Evolutionary conservation across 2,113 vertebrate genomes (phyloP), one percentile per base, ranked within the genome.

Genomic region (Peromyscus maniculatus): DNA sequence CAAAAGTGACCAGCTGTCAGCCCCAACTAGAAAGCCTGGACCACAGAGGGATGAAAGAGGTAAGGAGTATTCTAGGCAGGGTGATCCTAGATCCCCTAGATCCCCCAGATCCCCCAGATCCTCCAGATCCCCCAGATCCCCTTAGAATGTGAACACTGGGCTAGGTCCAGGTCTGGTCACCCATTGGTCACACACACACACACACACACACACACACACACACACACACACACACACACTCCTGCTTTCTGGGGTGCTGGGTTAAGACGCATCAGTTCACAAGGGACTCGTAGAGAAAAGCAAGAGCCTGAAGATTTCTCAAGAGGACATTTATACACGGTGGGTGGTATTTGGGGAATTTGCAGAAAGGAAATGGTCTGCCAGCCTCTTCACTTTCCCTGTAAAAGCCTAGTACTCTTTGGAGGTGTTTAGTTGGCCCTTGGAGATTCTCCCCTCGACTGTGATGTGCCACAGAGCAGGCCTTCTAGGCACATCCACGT

Each of bases 31-130:
- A 90, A 89, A 33, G 4, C 77, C 62, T 7, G 80, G n/a, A 92
- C 66, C 12, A 2, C 0, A 15, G 0, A n/a, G 2, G 5, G 10
- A 0, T 0, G 26, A 2, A 3, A 1, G 1, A 64, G 5, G 49
- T 33, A n/a, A 77, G 31, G 12, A 26, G 33, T 7, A 36, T 24
- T 80, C 62, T 87, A 78, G 43, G 6, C 39, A 10, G 59, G 31
- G 62, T 31, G 39, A 33, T 59, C 39, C 82, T n/a, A 57, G 31
- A 31, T 43, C 67, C 67, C 67, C 17, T 15, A 55, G 52, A 13
- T 55, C 12, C 49, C 9, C 49, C 49, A 52, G 49, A 52, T 52
- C 43, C 43, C 43, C 46, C 46, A 49, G 46, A 4, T 49, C 46
- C 46, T 4, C 46, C 46, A 49, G 46, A 49, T 49, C 46, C 46